Conservation (phyloP, 1,140 invertebrate genomes). For the Cydia amplana region DNA sequence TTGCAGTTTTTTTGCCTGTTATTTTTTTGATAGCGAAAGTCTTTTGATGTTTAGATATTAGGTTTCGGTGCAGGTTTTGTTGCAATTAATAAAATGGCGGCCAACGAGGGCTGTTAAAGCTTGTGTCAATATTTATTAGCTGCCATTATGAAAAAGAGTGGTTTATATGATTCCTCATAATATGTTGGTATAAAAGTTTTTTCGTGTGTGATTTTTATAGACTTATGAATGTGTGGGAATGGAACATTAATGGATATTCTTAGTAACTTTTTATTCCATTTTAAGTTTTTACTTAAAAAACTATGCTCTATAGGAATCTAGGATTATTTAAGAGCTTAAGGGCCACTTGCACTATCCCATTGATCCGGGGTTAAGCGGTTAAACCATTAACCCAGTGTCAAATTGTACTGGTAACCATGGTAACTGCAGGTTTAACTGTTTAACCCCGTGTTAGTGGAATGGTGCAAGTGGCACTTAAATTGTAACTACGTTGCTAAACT, state of each 20-base stretch:
- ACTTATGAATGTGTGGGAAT: background rate
- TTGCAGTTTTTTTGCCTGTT: slow-evolving; percentile 3
- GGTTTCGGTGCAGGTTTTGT: background rate
- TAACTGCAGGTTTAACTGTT: too few relatives aligned
- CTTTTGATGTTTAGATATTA: slow-evolving; percentile 6
- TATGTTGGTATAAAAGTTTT: background rate
- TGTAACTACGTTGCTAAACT: too few relatives aligned
- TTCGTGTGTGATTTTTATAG: slow-evolving; percentile 12
- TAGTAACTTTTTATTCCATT: background rate
- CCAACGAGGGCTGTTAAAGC: background rate
- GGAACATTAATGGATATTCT: background rate
- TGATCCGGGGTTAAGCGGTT: too few relatives aligned
- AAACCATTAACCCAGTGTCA: too few relatives aligned
- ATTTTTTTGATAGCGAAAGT: slow-evolving; percentile 20
- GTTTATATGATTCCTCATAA: slow-evolving; percentile 6
- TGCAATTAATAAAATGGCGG: slow-evolving; percentile 22
- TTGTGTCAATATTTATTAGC: slow-evolving; percentile 15
- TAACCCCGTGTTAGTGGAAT: too few relatives aligned
- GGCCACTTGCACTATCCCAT: too few relatives aligned
- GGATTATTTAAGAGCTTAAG: too few relatives aligned
- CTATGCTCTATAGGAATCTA: too few relatives aligned
- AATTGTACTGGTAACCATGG: too few relatives aligned
- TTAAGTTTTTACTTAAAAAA: background rate
- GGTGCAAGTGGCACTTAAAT: too few relatives aligned
- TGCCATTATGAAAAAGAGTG: background rate